phyloP scores from a whole-genome alignment of 2,113 vertebrate species.

The Zosterops borbonicus region DNA sequence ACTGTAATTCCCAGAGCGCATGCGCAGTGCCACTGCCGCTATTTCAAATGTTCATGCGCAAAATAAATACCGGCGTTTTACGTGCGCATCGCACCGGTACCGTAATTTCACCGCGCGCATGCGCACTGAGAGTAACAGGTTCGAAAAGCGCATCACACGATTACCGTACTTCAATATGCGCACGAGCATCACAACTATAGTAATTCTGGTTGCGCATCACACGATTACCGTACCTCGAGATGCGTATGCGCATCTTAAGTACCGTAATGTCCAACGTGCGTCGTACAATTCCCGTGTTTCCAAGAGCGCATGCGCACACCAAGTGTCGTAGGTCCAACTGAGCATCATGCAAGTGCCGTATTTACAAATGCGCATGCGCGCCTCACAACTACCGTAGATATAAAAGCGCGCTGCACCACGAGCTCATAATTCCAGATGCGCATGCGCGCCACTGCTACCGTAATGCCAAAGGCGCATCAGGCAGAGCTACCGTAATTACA shows the following conservation, averaged over 20 bases:
- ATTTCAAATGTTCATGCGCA: not conserved
- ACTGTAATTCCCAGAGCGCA: not conserved
- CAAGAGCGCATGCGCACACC: not conserved
- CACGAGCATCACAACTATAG: fast-evolving
- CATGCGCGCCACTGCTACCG: not conserved
- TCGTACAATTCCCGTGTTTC: fast-evolving
- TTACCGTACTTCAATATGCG: not conserved
- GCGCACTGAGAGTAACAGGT: fast-evolving
- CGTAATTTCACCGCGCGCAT: not conserved
- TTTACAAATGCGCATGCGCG: not conserved
- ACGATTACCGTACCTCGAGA: fast-evolving
- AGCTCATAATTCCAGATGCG: not conserved
- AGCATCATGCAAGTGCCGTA: fast-evolving
- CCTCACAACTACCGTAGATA: fast-evolving
- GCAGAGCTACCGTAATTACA: not conserved
- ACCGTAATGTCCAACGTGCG: not conserved
- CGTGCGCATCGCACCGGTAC: fast-evolving
- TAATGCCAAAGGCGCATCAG: not conserved
- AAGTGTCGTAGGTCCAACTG: fast-evolving
- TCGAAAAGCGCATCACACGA: fast-evolving
- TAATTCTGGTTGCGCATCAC: fast-evolving
- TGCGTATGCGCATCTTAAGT: fast-evolving
- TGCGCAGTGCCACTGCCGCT: fast-evolving
- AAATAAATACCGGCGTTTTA: fast-evolving
- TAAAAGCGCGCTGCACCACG: fast-evolving